Base-by-base conservation (phyloP, 2,888 invertebrate genomes). In the Lasioglossum malachurum region DNA sequence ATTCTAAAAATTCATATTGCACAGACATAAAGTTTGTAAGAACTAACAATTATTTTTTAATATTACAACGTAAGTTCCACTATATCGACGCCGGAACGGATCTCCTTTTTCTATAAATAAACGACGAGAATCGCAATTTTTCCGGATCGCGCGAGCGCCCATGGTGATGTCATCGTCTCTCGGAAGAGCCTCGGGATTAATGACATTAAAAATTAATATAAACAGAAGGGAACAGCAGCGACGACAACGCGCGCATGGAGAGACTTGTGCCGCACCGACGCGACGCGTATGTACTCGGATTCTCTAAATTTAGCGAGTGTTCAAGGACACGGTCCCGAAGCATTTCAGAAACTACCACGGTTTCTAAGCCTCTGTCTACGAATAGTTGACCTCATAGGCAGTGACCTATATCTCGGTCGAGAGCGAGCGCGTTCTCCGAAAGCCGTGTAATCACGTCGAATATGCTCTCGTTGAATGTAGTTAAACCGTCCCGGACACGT, bases 391-490 rank as follows among this genome's bases (percentile, higher is more conserved):
- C 89, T 91, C 90, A 88, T 86, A 89, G 86, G 67, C 88, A 84
- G 86, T 89, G 92, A 89, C 90, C 92, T 91, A 93, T 89, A 92
- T 92, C 87, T 87, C 79, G 67, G 69, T 75, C 31, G 71, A 73
- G 77, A 71, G 41, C 53, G 57, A 81, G 84, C 87, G 87, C 64
- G 81, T 38, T 69, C 85, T 80, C 80, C 83, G 87, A 91, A 89
- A 90, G 90, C 87, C 90, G 75, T 75, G 89, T 84, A 90, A 93
- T 94, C 91, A 87, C 90, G 92, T 90, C 90, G 79, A 89, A 91
- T 93, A 35, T 57, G 57, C 57, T 57, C 82, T 85, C 78, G 86
- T 89, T 83, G 90, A 91, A 92, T 91, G 87, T 88, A 90, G 86
- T 93, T 88, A 83, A 71, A 80, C 83, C 74, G 49, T 44, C 38